Evolutionary conservation across 1,140 invertebrate genomes (phyloP).

Genomic region (Stenopsyche tienmushanensis): DNA sequence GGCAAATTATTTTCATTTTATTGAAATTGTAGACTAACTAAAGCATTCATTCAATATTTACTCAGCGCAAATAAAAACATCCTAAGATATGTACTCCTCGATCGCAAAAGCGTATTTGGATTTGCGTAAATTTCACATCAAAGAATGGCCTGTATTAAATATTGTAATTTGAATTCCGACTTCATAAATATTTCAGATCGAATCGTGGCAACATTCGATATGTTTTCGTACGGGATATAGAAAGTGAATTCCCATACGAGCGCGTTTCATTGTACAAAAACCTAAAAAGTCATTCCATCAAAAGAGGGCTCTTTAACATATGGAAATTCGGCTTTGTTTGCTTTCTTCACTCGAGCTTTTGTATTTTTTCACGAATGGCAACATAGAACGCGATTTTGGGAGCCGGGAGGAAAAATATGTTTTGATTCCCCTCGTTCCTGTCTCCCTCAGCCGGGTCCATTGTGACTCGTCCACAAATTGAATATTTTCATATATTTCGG

Average conservation of each 20-base stretch:
- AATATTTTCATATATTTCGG: constrained; percentile 37
- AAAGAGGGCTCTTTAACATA: constrained; percentile 38
- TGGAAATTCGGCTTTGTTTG: constrained; percentile 41
- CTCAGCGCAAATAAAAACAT: too few species aligned
- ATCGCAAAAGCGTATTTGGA: too few species aligned
- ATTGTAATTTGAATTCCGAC: constrained; percentile 22
- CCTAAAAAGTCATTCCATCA: constrained; percentile 39
- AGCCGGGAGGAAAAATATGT: constrained; percentile 19
- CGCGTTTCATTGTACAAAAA: constrained; percentile 24
- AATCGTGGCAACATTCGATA: constrained; percentile 26
- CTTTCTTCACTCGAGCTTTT: constrained; percentile 31
- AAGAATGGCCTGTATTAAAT: background rate
- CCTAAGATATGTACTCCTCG: too few species aligned
- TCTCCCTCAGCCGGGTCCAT: background rate
- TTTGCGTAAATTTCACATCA: too few species aligned
- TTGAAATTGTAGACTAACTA: too few species aligned
- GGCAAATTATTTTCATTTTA: too few species aligned
- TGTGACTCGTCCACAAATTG: constrained; percentile 32
- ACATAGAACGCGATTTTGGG: background rate
- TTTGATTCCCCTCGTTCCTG: constrained; percentile 26
- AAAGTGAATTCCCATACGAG: constrained; percentile 18
- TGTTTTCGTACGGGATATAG: constrained; percentile 25
- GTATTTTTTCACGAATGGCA: constrained; percentile 30
- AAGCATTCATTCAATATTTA: too few species aligned
- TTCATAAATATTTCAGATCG: constrained; percentile 35